Evolutionary conservation across 2,113 vertebrate species (phyloP).

Genomic region (Crotalus helleri): DNA sequence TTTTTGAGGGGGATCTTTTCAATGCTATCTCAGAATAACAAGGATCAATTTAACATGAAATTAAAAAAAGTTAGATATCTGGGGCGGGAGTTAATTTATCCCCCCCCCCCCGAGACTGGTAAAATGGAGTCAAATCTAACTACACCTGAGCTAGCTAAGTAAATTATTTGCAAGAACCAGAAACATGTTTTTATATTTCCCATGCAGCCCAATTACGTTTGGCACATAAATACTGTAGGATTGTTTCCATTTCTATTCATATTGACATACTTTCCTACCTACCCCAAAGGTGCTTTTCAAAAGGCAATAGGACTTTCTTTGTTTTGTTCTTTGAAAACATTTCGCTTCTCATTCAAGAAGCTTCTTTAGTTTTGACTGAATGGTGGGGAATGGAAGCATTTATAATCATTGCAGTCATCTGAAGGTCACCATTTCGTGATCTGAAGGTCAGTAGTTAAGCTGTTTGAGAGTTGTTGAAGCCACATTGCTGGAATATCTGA

Average conservation of each 20-base stretch:
- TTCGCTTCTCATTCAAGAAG: neutral
- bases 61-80: neutral
- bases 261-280: neutral
- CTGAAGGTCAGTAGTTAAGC: neutral
- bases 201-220: neutral
- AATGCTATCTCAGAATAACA: neutral
- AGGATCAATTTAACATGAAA: neutral
- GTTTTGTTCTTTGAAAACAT: no score
- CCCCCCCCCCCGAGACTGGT: neutral
- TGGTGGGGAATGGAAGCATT: neutral
- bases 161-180: neutral
- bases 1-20: neutral
- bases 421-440: neutral
- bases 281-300: no score
- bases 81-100: neutral
- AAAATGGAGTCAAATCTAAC: neutral
- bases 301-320: no score
- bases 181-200: neutral
- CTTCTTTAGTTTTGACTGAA: neutral
- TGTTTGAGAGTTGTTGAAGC: neutral
- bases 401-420: neutral
- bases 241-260: neutral
- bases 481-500: neutral
- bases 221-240: neutral
- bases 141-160: neutral